Evolutionary conservation across 2,888 invertebrate genomes (phyloP).

Genomic region (Ormyrus pomaceus): DNA sequence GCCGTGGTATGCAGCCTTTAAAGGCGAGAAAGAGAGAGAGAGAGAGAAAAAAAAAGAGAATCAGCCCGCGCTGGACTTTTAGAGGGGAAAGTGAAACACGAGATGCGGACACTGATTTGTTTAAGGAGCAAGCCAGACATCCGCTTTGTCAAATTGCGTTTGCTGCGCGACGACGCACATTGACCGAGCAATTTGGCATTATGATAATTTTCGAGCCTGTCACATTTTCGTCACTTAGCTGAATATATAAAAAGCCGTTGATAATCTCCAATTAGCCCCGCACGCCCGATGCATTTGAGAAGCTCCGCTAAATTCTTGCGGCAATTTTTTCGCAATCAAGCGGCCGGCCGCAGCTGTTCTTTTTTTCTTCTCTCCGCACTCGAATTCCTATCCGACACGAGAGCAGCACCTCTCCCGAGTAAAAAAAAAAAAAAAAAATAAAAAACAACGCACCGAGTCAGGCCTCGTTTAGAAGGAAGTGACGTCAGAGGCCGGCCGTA

Average conservation of each 20-base stretch:
- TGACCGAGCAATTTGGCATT: constrained; percentile 49
- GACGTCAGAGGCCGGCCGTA: constrained; percentile 64
- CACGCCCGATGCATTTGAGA: background rate
- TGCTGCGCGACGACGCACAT: constrained; percentile 39
- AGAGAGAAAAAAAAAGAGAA: constrained; percentile 26
- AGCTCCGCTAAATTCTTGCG: constrained; percentile 9
- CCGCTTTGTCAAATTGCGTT: constrained; percentile 73
- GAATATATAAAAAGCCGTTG: constrained; percentile 22
- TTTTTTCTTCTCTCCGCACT: background rate
- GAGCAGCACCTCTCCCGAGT: background rate
- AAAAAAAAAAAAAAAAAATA: constrained; percentile 29
- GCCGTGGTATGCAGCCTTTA: too few species aligned
- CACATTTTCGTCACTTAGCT: constrained; percentile 50
- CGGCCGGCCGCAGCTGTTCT: background rate
- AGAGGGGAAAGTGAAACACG: constrained; percentile 66
- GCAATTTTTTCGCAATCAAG: background rate
- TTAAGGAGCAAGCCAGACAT: constrained; percentile 73
- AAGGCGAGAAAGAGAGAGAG: background rate
- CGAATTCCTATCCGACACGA: background rate
- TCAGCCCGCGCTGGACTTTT: constrained; percentile 6
- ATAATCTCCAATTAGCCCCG: constrained; percentile 10
- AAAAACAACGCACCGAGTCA: background rate
- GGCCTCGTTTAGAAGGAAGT: constrained; percentile 70
- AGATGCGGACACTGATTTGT: constrained; percentile 75
- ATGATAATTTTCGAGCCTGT: constrained; percentile 49